Evolutionary conservation across 2,797 vertebrate species (phyloP).

Genomic region (Cephalopachus bancanus): DNA sequence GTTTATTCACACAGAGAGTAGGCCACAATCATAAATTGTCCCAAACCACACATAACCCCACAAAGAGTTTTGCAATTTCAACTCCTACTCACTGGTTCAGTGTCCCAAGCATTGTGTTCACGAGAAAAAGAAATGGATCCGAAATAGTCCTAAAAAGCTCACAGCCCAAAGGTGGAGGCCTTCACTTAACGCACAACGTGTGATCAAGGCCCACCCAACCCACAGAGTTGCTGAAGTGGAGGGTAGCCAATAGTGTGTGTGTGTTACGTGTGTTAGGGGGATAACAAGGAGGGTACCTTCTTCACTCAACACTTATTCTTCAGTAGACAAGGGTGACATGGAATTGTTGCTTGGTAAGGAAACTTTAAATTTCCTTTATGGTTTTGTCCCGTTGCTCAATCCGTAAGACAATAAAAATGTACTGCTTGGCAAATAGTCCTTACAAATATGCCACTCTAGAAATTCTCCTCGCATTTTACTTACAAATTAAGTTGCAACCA

Average conservation of each 20-base stretch:
- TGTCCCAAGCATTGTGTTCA: neutral
- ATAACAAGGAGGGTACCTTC: neutral
- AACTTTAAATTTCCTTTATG: slow-evolving; percentile 27
- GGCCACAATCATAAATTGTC: slow-evolving; percentile 8
- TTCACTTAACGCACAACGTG: neutral
- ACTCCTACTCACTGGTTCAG: neutral
- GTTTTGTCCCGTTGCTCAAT: neutral
- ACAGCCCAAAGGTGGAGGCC: neutral
- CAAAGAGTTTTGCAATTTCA: slow-evolving; percentile 30
- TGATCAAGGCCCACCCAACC: neutral
- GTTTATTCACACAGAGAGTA: slow-evolving; percentile 8
- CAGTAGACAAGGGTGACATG: neutral
- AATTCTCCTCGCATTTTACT: slow-evolving; percentile 67
- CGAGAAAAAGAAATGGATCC: slow-evolving; percentile 8
- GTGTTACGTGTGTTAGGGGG: neutral
- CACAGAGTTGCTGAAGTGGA: neutral
- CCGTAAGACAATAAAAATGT: neutral
- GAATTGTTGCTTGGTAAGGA: neutral
- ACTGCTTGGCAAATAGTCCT: neutral
- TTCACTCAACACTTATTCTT: neutral
- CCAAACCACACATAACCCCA: slow-evolving; percentile 30
- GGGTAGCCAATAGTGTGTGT: neutral
- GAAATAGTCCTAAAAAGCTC: neutral
- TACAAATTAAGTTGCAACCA: slow-evolving; percentile 72
- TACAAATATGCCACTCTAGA: neutral